Evolutionary conservation across 2,797 vertebrate species (phyloP).

Genomic region (Cyprinodon diabolis): DNA sequence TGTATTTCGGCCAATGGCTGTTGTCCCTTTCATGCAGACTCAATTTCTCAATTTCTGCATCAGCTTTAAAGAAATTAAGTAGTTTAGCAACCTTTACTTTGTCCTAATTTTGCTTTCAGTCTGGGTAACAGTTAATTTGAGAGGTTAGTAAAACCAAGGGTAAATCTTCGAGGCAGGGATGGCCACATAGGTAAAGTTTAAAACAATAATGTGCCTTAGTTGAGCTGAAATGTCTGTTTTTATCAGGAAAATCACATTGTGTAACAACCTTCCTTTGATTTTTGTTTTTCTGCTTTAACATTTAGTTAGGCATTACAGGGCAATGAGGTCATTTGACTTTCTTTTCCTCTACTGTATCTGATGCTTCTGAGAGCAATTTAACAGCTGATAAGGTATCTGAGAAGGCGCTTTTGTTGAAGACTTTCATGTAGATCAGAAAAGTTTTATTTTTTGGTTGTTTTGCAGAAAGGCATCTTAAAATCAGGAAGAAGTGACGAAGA

Average conservation of each 20-base stretch:
- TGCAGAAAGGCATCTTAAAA: slow-evolving; percentile 30
- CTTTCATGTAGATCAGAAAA: slow-evolving; percentile 47
- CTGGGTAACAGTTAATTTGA: neutral
- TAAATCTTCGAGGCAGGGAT: neutral
- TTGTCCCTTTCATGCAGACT: neutral
- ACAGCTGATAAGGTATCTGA: slow-evolving; percentile 42
- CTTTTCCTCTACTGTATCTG: slow-evolving; percentile 16
- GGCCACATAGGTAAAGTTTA: neutral
- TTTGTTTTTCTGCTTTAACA: slow-evolving; percentile 39
- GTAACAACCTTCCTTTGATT: slow-evolving; percentile 31
- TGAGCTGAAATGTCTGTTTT: neutral
- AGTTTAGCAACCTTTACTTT: neutral
- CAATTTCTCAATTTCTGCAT: neutral
- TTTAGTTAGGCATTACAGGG: slow-evolving; percentile 26
- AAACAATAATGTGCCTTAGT: neutral
- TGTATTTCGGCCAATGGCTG: neutral
- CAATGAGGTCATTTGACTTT: slow-evolving; percentile 36
- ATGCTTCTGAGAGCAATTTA: slow-evolving; percentile 50
- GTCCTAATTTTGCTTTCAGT: neutral
- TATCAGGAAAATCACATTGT: slow-evolving; percentile 9
- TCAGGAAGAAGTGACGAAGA: slow-evolving; percentile 31
- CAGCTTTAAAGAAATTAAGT: neutral
- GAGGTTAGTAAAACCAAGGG: neutral
- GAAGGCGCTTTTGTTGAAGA: slow-evolving; percentile 30
- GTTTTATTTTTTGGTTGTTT: slow-evolving; percentile 11